Evolutionary conservation across 2,113 vertebrate genomes (phyloP), one percentile per base, ranked within the genome.

Genomic region (Cottus gobio): DNA sequence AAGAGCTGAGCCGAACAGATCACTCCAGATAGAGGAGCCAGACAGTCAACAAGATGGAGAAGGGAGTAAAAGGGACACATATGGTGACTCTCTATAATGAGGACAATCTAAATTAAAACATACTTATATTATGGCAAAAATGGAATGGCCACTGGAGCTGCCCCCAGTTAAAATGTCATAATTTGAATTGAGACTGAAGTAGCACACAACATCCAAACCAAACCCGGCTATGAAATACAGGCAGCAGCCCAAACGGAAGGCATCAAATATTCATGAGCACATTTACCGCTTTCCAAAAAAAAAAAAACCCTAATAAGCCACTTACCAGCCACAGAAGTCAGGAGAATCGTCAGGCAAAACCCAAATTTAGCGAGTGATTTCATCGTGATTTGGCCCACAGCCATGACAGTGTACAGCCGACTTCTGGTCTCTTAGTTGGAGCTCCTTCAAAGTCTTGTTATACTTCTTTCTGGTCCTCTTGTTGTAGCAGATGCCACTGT

Each of bases 261-360:
- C 37, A 88, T 83, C 2, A 87, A 77, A 87, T 73, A 78, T 82
- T 86, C 3, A 89, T 20, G 11, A 52, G 74, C 24, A 65, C 66
- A 77, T 78, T 84, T 69, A 13, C 30, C 12, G 13, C 64, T 7
- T 39, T n/a, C 11, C 4, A 11, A 26, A 46, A 0, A 20, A 30
- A 74, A 60, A 12, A 56, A 3, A 5, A 57, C 26, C 30, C 16
- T 46, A 37, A 65, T 30, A 60, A 87, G 34, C n/a, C 57, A 91
- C 93, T 93, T 77, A 94, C 93, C 93, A 39, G 93, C 84, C 58
- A 93, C 92, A 20, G 91, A 87, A 68, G 90, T 92, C 37, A 93
- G 87, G 85, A 94, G 81, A 10, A 93, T 83, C 0, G 89, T 63
- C 87, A 93, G 57, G 78, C 89, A 93, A 24, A 93, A 68, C 24